Evolutionary conservation across 2,888 invertebrate genomes (phyloP).

Genomic region (Operophtera brumata): DNA sequence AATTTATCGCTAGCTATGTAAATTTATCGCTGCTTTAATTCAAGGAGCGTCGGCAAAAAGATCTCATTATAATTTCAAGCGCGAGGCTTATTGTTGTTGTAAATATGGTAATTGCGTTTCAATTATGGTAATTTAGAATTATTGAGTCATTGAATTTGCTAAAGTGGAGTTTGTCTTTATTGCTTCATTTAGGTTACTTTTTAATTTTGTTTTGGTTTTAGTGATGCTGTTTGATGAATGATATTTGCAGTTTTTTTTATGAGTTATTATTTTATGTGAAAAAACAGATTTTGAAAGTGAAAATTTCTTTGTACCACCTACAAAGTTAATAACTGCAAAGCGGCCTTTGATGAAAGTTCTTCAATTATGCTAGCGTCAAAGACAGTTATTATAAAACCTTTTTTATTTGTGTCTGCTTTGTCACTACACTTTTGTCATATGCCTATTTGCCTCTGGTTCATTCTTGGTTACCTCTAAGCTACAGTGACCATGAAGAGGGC

Average conservation of each 20-base stretch:
- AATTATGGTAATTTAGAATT: conserved; percentile 10
- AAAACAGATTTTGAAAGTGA: no score
- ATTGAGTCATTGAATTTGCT: neutral
- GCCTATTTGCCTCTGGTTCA: no score
- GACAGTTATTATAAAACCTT: no score
- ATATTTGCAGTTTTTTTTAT: neutral
- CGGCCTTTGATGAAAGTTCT: no score
- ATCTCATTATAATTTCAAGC: conserved; percentile 19
- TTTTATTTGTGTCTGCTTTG: no score
- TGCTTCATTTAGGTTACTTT: neutral
- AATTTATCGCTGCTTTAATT: conserved; percentile 31
- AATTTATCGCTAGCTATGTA: conserved; percentile 32
- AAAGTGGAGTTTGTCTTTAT: neutral
- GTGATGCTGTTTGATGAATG: neutral
- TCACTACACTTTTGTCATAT: no score
- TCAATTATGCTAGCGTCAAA: no score
- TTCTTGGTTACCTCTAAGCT: no score
- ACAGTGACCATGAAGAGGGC: no score
- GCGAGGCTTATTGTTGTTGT: conserved; percentile 8
- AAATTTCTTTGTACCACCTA: no score
- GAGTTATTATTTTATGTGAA: no score
- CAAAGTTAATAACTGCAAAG: no score
- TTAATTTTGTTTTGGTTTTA: neutral
- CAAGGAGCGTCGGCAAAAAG: conserved; percentile 28
- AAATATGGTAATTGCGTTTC: conserved; percentile 7